Evolutionary conservation across 35 echinoderm and acorn worm genomes (phyloP).

Genomic region (Chiridota heheva): DNA sequence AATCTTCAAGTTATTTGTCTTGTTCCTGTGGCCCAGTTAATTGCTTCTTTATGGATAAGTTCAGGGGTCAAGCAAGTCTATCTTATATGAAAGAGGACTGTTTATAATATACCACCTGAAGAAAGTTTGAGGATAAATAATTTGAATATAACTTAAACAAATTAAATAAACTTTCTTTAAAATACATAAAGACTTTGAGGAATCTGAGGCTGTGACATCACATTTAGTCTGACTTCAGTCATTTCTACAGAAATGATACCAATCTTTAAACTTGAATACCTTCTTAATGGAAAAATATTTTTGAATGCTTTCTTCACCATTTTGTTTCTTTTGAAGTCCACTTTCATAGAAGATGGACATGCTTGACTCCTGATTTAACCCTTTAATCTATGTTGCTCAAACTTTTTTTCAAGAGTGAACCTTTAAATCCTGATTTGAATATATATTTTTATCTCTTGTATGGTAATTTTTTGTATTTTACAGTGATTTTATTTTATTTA

Average conservation of each 20-base stretch:
- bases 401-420: too few relatives aligned
- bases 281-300: too few relatives aligned
- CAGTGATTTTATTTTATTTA: background rate
- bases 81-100: background rate
- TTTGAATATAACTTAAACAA: background rate
- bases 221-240: background rate
- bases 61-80: background rate
- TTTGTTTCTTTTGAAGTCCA: too few relatives aligned
- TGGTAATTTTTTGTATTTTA: background rate
- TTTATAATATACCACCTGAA: background rate
- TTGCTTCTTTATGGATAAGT: background rate
- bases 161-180: too few relatives aligned
- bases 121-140: too few relatives aligned
- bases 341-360: too few relatives aligned
- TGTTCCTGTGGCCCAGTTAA: background rate
- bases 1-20: background rate
- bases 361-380: too few relatives aligned
- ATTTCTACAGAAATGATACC: too few relatives aligned
- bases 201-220: too few relatives aligned
- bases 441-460: background rate
- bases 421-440: background rate
- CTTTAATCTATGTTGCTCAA: background rate
- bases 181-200: too few relatives aligned
- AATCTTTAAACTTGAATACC: too few relatives aligned
- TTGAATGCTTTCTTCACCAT: too few relatives aligned